phyloP scores from a whole-genome alignment of 2,888 invertebrate species.

The Melanostoma scalare region DNA sequence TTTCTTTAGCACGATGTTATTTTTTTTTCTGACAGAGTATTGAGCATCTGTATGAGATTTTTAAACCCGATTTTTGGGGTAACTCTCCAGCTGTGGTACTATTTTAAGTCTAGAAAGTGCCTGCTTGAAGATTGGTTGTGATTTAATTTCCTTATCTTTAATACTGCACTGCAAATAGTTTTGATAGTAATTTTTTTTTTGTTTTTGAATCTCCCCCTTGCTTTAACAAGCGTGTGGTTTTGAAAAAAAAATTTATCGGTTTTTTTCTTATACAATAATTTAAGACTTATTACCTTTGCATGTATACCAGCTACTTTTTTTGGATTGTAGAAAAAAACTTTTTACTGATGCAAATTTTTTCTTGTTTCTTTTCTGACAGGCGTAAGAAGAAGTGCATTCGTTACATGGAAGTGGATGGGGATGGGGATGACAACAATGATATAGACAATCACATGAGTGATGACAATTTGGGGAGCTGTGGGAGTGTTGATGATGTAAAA shows the following conservation, averaged over 20 bases:
- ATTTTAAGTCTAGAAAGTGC: background rate
- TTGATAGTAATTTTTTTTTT: conserved; percentile 24
- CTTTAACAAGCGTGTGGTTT: conserved; percentile 44
- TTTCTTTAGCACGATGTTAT: conserved; percentile 57
- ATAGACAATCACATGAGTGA: conserved; percentile 84
- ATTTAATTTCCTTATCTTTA: conserved; percentile 36
- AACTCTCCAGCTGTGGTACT: too few relatives aligned
- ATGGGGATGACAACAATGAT: conserved; percentile 79
- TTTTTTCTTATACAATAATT: background rate
- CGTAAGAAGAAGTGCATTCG: conserved; percentile 99
- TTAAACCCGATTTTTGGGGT: too few relatives aligned
- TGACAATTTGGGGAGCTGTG: conserved; percentile 90
- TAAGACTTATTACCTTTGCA: conserved; percentile 46
- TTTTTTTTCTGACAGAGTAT: conserved; percentile 50
- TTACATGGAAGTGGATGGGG: conserved; percentile 91
- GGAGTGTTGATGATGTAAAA: conserved; percentile 89
- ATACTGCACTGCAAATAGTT: conserved; percentile 59
- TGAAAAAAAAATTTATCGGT: background rate
- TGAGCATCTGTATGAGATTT: conserved; percentile 12
- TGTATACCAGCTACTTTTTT: conserved; percentile 2
- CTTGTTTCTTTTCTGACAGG: conserved; percentile 82
- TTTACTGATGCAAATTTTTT: conserved; percentile 13
- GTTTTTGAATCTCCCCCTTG: conserved; percentile 3
- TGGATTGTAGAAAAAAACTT: background rate
- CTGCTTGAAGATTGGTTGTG: conserved; percentile 31